Percentiles rank a stretch among this genome's conserved stretches.
phyloP scores from a whole-genome alignment of 2,797 vertebrate genomes.

The Adelosebastes latens region DNA sequence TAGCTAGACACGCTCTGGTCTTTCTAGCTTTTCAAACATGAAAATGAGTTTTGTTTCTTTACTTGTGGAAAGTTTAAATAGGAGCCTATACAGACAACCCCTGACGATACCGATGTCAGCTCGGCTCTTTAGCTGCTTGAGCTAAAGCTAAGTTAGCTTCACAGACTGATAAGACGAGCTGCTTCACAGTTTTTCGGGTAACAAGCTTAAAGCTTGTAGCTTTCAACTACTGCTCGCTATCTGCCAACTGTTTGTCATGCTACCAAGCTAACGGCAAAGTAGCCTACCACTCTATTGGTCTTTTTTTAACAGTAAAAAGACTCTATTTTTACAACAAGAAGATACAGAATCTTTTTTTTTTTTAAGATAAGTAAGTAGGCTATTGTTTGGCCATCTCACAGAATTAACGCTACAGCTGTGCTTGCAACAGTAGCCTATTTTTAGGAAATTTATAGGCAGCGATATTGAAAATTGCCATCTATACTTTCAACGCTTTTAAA shows the following conservation, averaged over 20 bases:
- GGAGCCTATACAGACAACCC: not conserved
- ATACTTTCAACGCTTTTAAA: not conserved
- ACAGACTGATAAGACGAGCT: not conserved
- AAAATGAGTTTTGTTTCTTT: no score
- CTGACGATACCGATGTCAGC: not conserved
- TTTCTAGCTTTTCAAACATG: no score
- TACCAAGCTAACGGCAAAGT: not conserved
- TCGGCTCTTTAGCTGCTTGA: not conserved
- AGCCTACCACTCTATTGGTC: not conserved
- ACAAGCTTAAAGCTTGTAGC: not conserved
- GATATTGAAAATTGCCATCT: no score
- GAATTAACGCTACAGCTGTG: not conserved
- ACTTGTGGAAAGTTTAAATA: not conserved
- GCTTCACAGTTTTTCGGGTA: not conserved
- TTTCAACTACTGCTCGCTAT: not conserved
- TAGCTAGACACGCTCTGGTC: no score
- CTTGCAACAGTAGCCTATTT: not conserved
- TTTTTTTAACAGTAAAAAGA: not conserved
- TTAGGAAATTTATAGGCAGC: not conserved
- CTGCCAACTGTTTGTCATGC: not conserved
- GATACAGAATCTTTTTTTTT: not conserved
- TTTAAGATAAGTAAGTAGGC: no score
- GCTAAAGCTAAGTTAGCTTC: not conserved
- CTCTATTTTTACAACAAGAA: not conserved
- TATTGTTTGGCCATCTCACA: not conserved